Percentiles rank a stretch among this genome's conserved stretches.
Evolutionary conservation across 2,113 vertebrate genomes (phyloP).

Genomic region (Phocoena sinus): DNA sequence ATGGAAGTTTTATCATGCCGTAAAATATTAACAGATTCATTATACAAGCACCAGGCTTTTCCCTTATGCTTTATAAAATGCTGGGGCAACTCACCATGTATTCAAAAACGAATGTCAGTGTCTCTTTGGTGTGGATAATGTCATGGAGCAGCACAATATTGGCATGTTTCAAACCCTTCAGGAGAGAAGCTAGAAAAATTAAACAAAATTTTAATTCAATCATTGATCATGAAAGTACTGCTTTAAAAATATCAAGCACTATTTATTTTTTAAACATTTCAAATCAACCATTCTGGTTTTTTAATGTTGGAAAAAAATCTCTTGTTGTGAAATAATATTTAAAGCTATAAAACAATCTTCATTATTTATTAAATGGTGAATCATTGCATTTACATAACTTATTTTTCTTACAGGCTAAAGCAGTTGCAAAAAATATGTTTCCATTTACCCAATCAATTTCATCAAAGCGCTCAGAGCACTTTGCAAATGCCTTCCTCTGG

Average conservation of each 20-base stretch:
- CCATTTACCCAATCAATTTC: slow-evolving; percentile 60
- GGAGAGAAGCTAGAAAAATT: slow-evolving; percentile 85
- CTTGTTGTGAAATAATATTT: slow-evolving; percentile 12
- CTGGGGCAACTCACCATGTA: slow-evolving; percentile 86
- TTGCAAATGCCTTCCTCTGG: slow-evolving; percentile 37
- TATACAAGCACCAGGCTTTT: slow-evolving; percentile 26
- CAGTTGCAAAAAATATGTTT: slow-evolving; percentile 32
- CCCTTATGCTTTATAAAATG: slow-evolving; percentile 51
- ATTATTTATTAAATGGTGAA: slow-evolving; percentile 39
- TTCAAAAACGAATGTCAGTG: slow-evolving; percentile 93
- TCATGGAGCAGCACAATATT: slow-evolving; percentile 93
- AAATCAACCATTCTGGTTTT: slow-evolving; percentile 43
- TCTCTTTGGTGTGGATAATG: slow-evolving; percentile 91
- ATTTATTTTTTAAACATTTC: slow-evolving; percentile 41
- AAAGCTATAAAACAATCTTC: slow-evolving; percentile 41
- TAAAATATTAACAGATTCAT: slow-evolving; percentile 68
- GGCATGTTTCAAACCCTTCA: slow-evolving; percentile 92
- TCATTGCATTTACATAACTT: background rate
- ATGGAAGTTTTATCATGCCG: slow-evolving; percentile 66
- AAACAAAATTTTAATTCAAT: slow-evolving; percentile 49
- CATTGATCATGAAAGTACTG: slow-evolving; percentile 23
- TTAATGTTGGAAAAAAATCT: background rate
- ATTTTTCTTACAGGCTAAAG: background rate
- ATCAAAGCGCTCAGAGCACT: slow-evolving; percentile 54
- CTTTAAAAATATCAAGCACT: slow-evolving; percentile 18